Evolutionary conservation across 2,113 vertebrate species (phyloP).

Genomic region (Collichthys lucidus): DNA sequence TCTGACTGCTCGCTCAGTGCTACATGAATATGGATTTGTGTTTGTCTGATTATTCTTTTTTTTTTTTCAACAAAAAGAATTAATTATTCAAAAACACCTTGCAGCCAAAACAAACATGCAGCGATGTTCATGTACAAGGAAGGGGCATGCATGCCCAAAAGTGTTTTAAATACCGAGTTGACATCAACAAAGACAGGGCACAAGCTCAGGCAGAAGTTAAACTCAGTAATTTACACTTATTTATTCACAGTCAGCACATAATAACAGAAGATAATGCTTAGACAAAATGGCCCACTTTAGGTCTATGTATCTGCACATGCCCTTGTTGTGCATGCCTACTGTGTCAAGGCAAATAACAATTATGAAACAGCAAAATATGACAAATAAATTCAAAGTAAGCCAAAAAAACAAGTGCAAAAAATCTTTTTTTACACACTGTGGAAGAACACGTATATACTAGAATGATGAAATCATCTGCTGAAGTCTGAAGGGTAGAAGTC

Average conservation of each 20-base stretch:
- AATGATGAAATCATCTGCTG: neutral
- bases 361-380: slow-evolving; percentile 6
- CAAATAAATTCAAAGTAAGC: neutral
- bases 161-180: slow-evolving; percentile 40
- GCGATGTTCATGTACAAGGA: slow-evolving; percentile 27
- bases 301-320: neutral
- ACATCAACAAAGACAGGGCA: slow-evolving; percentile 47
- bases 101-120: slow-evolving; percentile 66
- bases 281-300: slow-evolving; percentile 13
- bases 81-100: slow-evolving; percentile 61
- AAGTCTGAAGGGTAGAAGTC: neutral
- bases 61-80: slow-evolving; percentile 13
- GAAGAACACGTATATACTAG: neutral
- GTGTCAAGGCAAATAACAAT: slow-evolving; percentile 5
- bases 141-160: slow-evolving; percentile 20
- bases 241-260: slow-evolving; percentile 26
- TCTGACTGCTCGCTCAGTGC: slow-evolving; percentile 53
- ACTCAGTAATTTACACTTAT: slow-evolving; percentile 20
- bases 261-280: slow-evolving; percentile 27
- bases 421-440: neutral
- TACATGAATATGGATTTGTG: slow-evolving; percentile 67
- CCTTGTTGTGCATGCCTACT: neutral
- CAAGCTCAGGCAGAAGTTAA: slow-evolving; percentile 24
- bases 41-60: slow-evolving; percentile 14
- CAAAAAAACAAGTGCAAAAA: neutral